phyloP scores from a whole-genome alignment of 2,113 vertebrate species.

The Lepidothrix coronata region DNA sequence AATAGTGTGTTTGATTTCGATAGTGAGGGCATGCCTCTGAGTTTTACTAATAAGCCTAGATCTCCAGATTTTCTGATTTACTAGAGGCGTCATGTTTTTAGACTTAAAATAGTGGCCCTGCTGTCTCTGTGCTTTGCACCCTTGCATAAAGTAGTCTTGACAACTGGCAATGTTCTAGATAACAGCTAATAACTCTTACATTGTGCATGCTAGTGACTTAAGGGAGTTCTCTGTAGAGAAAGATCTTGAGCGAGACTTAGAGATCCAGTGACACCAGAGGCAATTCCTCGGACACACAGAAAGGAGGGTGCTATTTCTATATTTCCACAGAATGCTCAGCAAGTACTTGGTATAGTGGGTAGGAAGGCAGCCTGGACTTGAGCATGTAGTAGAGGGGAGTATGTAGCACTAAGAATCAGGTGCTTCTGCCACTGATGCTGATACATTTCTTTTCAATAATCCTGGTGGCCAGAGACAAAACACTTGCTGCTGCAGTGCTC shows the following conservation, averaged over 20 bases:
- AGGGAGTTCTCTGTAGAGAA: neutral
- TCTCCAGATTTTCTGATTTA: neutral
- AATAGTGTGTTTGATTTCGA: neutral
- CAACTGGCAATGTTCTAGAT: neutral
- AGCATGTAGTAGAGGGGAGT: neutral
- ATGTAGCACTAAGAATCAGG: neutral
- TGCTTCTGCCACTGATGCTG: neutral
- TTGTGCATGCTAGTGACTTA: neutral
- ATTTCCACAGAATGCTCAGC: neutral
- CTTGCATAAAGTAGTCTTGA: neutral
- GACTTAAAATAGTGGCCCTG: neutral
- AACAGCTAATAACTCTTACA: neutral
- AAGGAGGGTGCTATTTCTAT: neutral
- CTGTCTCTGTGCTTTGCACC: neutral
- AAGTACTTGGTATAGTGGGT: neutral
- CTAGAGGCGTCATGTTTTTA: neutral
- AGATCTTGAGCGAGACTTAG: neutral
- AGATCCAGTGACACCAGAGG: neutral
- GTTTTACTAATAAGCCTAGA: neutral
- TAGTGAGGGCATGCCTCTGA: neutral
- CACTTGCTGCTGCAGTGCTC: neutral
- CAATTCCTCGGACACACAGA: neutral
- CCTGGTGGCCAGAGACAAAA: neutral
- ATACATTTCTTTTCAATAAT: neutral
- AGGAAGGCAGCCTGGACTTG: neutral